Conservation (phyloP, 23 tunicate genomes). For the Phallusia fumigata region DNA sequence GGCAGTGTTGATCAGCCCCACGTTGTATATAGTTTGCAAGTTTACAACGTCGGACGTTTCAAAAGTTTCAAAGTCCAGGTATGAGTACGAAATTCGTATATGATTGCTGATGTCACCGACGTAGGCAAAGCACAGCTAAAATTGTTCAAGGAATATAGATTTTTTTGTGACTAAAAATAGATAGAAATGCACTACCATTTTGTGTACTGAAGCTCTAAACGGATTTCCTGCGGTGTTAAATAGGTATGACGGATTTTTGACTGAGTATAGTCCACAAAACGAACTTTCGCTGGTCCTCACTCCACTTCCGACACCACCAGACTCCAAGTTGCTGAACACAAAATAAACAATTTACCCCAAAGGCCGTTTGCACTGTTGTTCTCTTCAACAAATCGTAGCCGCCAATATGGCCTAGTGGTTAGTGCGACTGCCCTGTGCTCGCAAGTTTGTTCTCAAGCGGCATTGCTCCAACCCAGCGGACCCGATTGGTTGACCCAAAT, state of each 20-base stretch:
- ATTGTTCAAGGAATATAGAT: too few species aligned
- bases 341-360: too few species aligned
- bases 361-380: too few species aligned
- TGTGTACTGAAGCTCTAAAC: conserved; percentile 1
- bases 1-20: conserved; percentile 10
- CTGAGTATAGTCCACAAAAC: conserved; percentile 52
- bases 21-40: neutral
- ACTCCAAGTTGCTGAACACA: too few species aligned
- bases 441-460: too few species aligned
- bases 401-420: too few species aligned
- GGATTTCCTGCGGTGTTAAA: neutral
- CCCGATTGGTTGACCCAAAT: too few species aligned
- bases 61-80: neutral
- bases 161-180: too few species aligned
- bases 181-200: neutral
- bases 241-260: conserved; percentile 35
- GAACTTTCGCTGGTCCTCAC: conserved; percentile 19
- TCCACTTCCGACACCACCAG: neutral
- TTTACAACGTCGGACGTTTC: neutral
- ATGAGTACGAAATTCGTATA: conserved; percentile 16
- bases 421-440: too few species aligned
- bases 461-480: too few species aligned
- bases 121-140: conserved; percentile 71
- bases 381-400: neutral
- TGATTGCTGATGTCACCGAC: conserved; percentile 35